Base-by-base conservation (phyloP, 2,113 vertebrate genomes). In the Gymnorhina tibicen region DNA sequence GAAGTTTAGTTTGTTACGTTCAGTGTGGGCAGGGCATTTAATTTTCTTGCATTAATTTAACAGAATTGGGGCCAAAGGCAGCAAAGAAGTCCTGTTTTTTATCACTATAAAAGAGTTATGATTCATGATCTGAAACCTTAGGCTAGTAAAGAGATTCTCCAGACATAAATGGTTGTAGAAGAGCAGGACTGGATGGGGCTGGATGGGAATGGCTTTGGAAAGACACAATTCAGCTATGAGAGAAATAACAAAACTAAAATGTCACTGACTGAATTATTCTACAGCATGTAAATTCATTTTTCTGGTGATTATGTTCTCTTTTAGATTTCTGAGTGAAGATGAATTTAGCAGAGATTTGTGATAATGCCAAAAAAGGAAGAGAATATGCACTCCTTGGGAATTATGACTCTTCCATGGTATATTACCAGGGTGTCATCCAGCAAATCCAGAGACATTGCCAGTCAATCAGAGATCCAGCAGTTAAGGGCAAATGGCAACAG, bases 311-410 rank as follows among this genome's bases (percentile, higher is more conserved):
- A 15, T 95, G 32, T 97, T 96, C 90, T 95, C 72, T 95, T 97
- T 60, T 92, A 98, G 98, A 79, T 97, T 95, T 97, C 79, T 85
- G 79, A 93, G 90, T 50, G 67, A 98, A 98, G 87, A 99, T 99
- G 99, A 99, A 99, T 97, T 97, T 99, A 97, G 98, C 98, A 53
- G 99, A 99, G 94, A 99, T 99, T 84, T 99, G 98, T 42, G 99
- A 99, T 97, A 99, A 99, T 91, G 99, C 99, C 90, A 99, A 99
- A 97, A 99, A 99, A 97, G 99, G 99, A 80, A 98, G 99, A 91
- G 99, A 99, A 97, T 99, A 99, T 83, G 99, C 99, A 21, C 97
- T 99, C 60, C 98, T 99, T 83, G 99, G 99, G 67, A 99, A 99
- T 97, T 99, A 99, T 13, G 99, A 99, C 96, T 99, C 99, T 12